Evolutionary conservation across 2,888 invertebrate species (phyloP).

Genomic region (Cosmia trapezina): DNA sequence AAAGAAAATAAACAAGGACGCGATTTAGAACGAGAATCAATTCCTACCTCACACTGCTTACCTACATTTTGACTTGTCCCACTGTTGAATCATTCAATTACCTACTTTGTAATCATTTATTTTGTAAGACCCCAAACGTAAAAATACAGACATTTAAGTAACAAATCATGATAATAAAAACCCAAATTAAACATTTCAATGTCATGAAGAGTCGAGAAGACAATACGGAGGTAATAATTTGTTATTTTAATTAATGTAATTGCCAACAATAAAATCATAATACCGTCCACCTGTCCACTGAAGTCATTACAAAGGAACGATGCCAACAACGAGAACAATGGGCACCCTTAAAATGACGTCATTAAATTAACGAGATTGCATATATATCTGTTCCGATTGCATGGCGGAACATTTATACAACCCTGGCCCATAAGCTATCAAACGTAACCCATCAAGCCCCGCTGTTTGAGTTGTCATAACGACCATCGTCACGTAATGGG

Average conservation of each 20-base stretch:
- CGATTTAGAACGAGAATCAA: not conserved
- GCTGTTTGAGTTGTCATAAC: slow-evolving; percentile 24
- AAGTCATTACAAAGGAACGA: slow-evolving; percentile 14
- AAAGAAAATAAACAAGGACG: not conserved
- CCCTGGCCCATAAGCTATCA: not conserved
- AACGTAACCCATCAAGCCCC: not conserved
- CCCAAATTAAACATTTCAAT: slow-evolving; percentile 11
- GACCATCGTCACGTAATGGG: slow-evolving; percentile 9
- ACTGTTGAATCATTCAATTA: not conserved
- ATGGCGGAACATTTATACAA: slow-evolving; percentile 12
- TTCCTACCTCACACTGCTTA: not conserved
- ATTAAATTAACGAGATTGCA: not conserved
- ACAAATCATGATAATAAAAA: slow-evolving; percentile 1
- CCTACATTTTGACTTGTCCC: not conserved
- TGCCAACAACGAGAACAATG: not conserved
- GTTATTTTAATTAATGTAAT: slow-evolving; percentile 12
- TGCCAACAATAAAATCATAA: slow-evolving; percentile 20
- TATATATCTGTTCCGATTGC: slow-evolving; percentile 9
- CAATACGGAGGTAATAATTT: not conserved
- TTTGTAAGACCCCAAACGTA: not conserved
- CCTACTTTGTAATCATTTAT: not conserved
- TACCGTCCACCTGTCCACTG: slow-evolving; percentile 2
- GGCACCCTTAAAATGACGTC: not conserved
- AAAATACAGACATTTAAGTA: not conserved
- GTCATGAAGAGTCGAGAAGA: not conserved